Conservation (phyloP, 2,797 vertebrate species). For the Semaprochilodus insignis region DNA sequence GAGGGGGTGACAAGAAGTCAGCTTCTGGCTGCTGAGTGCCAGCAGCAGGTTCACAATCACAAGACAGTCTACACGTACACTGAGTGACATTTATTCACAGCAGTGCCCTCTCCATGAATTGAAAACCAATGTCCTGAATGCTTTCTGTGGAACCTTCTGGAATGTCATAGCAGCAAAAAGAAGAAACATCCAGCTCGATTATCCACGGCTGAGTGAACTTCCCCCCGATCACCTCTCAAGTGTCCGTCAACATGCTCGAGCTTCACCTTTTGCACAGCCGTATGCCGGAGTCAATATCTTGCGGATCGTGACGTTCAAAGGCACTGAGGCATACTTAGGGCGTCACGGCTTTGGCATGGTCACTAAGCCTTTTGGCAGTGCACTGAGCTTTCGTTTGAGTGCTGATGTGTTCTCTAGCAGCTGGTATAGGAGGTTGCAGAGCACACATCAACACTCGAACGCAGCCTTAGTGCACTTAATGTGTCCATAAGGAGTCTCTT, state of each 20-base stretch:
- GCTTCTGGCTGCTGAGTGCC: not conserved
- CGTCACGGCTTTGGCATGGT: not conserved
- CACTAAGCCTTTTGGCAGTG: not conserved
- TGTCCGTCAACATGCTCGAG: constrained; percentile 26
- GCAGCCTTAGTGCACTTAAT: constrained; percentile 22
- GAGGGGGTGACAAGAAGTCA: not conserved
- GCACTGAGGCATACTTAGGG: not conserved
- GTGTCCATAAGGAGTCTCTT: constrained; percentile 18
- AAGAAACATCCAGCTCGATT: constrained; percentile 4
- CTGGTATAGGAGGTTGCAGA: constrained; percentile 15
- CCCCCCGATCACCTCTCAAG: constrained; percentile 9
- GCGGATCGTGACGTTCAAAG: not conserved
- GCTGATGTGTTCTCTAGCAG: constrained; percentile 17
- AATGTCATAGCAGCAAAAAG: not conserved
- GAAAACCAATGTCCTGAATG: not conserved
- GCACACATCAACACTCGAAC: constrained; percentile 29
- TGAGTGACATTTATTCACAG: constrained; percentile 4
- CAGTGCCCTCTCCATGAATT: not conserved
- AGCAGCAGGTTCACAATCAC: not conserved
- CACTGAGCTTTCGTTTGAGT: not conserved
- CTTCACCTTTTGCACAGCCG: not conserved
- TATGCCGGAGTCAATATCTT: constrained; percentile 1
- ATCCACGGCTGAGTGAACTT: not conserved
- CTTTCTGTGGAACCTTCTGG: not conserved
- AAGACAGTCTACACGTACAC: not conserved